Conservation (phyloP, 2,888 invertebrate genomes). For the Disparrhopalites patrizii region DNA sequence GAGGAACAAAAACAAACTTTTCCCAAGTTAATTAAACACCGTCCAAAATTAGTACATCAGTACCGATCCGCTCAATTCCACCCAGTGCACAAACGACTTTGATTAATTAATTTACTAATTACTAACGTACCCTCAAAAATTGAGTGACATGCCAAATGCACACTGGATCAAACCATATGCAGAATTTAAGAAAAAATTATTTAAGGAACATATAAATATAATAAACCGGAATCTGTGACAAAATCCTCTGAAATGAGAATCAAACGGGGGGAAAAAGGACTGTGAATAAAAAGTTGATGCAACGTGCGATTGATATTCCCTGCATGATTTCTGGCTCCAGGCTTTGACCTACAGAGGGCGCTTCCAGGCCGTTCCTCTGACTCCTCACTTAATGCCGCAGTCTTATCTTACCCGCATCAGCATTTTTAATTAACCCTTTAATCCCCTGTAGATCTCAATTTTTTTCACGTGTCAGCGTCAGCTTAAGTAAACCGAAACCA, state of each 20-base stretch:
- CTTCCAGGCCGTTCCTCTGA: no score
- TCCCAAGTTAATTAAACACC: no score
- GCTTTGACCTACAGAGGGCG: not conserved
- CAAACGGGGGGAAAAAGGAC: not conserved
- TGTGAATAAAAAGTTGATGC: not conserved
- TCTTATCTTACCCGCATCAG: no score
- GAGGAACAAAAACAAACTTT: not conserved
- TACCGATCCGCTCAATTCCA: no score
- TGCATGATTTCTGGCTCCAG: not conserved
- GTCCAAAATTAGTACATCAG: no score
- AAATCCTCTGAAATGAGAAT: not conserved
- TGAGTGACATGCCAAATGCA: no score
- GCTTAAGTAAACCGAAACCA: not conserved
- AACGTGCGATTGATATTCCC: not conserved
- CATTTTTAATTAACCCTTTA: no score
- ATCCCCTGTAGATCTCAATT: no score
- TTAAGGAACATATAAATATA: no score
- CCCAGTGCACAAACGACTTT: not conserved
- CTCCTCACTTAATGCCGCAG: no score
- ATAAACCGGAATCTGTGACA: conserved; percentile 7
- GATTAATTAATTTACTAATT: not conserved
- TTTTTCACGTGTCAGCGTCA: no score
- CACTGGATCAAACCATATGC: conserved; percentile 3
- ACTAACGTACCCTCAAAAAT: no score
- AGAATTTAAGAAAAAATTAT: not conserved